A percentile compares a stretch with the other conserved stretches of the same genome.
phyloP scores from a whole-genome alignment of 2,113 vertebrate genomes.

The Daboia siamensis region DNA sequence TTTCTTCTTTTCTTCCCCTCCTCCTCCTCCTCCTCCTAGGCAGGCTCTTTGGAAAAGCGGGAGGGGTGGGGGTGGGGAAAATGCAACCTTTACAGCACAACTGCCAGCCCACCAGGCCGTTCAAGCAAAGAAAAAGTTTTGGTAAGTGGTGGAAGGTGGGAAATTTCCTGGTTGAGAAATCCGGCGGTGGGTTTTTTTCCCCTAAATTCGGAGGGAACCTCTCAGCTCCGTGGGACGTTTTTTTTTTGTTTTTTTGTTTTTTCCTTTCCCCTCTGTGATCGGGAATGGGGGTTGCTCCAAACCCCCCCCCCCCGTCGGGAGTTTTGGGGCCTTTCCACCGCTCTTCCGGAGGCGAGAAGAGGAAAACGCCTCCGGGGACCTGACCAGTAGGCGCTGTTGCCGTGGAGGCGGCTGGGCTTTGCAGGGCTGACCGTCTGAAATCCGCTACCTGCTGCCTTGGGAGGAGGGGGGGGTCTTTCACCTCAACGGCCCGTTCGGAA shows the following conservation, averaged over 20 bases:
- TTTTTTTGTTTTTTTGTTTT: too few species aligned
- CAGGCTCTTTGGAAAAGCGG: background rate
- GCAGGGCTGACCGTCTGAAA: background rate
- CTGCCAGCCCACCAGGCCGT: constrained; percentile 65
- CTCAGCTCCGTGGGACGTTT: background rate
- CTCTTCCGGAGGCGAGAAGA: background rate
- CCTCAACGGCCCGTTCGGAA: background rate
- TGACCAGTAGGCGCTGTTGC: background rate
- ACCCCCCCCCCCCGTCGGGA: background rate
- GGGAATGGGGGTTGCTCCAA: background rate
- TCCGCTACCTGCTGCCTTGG: background rate
- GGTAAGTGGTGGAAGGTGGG: constrained; percentile 60
- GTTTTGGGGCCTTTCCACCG: background rate
- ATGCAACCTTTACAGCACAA: constrained; percentile 72
- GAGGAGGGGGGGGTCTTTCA: background rate
- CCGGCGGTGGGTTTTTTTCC: background rate
- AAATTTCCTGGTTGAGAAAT: background rate
- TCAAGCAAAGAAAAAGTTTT: constrained; percentile 83
- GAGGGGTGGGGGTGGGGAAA: background rate
- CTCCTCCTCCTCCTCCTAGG: background rate
- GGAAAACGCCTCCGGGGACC: too few species aligned
- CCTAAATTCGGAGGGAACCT: background rate
- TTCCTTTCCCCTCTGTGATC: background rate
- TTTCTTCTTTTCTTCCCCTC: too few species aligned
- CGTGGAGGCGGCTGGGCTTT: background rate